These are phyloP conservation scores for Scrobipalpa costella DNA, from an alignment of 2,888 invertebrate species.

Conservation along the genomic window DNA sequence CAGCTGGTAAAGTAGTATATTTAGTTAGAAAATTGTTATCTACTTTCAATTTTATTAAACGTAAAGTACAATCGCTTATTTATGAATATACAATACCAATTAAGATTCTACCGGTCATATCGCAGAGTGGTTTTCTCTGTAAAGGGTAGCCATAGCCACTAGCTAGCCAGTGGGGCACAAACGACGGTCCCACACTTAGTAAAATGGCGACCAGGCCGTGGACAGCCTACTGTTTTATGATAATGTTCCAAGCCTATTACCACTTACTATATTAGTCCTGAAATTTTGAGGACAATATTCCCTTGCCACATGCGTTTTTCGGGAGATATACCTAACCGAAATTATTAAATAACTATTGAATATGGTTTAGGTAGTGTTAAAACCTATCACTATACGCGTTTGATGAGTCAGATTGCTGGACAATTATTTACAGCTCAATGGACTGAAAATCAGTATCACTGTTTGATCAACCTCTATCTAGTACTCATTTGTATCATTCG, in stretches of 20 bases:
- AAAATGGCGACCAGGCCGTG: neutral
- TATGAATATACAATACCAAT: neutral
- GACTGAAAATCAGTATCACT: neutral
- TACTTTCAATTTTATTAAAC: too few species aligned
- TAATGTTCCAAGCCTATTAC: neutral
- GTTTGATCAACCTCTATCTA: neutral
- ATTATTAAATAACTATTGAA: too few species aligned
- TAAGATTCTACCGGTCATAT: neutral
- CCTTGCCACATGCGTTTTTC: neutral
- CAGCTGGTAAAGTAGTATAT: too few species aligned
- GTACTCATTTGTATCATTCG: neutral
- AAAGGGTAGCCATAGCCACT: too few species aligned
- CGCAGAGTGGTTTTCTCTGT: conserved; percentile 5
- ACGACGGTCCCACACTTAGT: neutral
- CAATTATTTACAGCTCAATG: neutral
- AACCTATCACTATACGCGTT: neutral
- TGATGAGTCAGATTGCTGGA: neutral
- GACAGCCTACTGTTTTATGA: conserved; percentile 10
- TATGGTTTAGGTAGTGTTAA: too few species aligned
- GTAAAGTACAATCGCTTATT: too few species aligned
- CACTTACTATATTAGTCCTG: neutral
- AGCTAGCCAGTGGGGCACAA: neutral
- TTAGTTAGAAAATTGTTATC: too few species aligned
- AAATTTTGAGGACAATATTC: neutral
- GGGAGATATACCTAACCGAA: too few species aligned